phyloP scores from a whole-genome alignment of 2,113 vertebrate species.

The Colinus virginianus region DNA sequence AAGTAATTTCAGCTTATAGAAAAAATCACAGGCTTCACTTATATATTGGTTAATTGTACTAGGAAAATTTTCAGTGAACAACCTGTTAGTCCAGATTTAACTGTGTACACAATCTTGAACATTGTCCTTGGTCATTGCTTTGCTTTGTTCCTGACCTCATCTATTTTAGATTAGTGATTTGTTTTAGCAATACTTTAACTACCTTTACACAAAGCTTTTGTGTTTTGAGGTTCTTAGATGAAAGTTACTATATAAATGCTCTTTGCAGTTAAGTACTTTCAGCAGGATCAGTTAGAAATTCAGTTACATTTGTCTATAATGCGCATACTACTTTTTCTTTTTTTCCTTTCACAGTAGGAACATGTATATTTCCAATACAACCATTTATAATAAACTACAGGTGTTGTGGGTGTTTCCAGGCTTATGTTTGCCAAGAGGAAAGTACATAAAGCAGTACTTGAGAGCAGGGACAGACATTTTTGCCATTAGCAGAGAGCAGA shows the following conservation, averaged over 20 bases:
- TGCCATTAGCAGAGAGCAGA: conserved; percentile 63
- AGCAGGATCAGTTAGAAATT: background rate
- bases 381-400: conserved; percentile 67
- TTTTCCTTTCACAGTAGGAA: background rate
- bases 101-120: background rate
- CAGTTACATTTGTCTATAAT: background rate
- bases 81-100: background rate
- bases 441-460: conserved; percentile 61
- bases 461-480: conserved; percentile 60
- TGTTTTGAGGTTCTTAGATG: background rate
- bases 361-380: background rate
- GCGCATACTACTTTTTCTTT: fast-evolving
- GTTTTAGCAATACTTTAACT: background rate
- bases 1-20: background rate
- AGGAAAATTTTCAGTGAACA: background rate
- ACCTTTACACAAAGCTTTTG: background rate
- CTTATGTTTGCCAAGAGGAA: conserved; percentile 58
- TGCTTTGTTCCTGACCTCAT: background rate
- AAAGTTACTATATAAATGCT: background rate
- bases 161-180: background rate
- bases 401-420: conserved; percentile 52
- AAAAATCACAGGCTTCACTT: background rate
- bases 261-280: background rate
- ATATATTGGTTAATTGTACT: background rate
- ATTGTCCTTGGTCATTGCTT: background rate